Evolutionary conservation across 2,113 vertebrate species (phyloP), one percentile per base, ranked within the genome.

Genomic region (Seriola quinqueradiata): DNA sequence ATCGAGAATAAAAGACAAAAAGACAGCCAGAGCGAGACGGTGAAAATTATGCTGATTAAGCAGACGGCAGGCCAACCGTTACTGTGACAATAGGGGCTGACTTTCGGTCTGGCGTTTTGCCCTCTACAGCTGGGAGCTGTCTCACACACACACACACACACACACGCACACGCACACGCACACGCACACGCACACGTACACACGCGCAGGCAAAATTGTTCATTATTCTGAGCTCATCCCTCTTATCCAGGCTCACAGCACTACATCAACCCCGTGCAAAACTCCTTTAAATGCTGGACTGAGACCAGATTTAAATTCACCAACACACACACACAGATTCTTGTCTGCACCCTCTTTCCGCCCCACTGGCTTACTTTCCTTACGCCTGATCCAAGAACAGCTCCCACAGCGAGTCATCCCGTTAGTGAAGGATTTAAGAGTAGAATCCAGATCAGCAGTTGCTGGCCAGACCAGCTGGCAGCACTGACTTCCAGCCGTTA

Each of bases 61-160:
- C 92, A 92, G 90, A 86, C 82, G 54, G 89, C 81, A 89, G 82
- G 78, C 65, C n/a, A 52, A 90, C 89, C 85, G 92, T 94, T 92
- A 89, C 72, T 4, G 38, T 77, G 85, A 94, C 93, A 92, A 93
- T 89, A 82, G 91, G 68, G 87, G 77, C 66, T 23, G 76, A 86
- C 83, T 89, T 85, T 67, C 55, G 85, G 75, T 73, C 87, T 93
- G 90, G 91, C 89, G 9, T 83, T 84, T 65, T 89, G 90, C 88
- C 84, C 74, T 87, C 78, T 90, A 91, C 85, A 92, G 93, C 88
- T 91, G 90, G 63, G 87, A 83, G 81, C 81, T 75, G 85, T 86
- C 88, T 70, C 36, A 75, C 42, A 73, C 57, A 58, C 86, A 9
- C 50, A 61, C 55, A 71, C 72, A 80, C 52, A 75, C 44, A 79